phyloP scores from a whole-genome alignment of 2,113 vertebrate species.

The Thalassoma bifasciatum region DNA sequence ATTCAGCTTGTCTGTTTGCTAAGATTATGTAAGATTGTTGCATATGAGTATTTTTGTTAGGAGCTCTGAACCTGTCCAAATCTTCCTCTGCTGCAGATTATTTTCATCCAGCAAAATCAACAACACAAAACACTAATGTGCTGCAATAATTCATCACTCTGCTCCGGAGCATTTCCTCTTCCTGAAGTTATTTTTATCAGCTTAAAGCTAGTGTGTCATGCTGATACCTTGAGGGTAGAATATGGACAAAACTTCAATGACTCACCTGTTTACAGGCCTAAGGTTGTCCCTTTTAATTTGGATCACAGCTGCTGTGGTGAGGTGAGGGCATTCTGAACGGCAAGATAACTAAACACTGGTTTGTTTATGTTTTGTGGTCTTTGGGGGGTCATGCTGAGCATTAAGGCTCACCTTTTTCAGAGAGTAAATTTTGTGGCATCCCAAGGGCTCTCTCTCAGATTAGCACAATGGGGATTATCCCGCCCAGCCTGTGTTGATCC shows the following conservation, averaged over 20 bases:
- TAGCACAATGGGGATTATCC: conserved; percentile 79
- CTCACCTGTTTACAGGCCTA: conserved; percentile 53
- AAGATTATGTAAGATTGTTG: conserved; percentile 31
- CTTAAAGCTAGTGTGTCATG: conserved; percentile 49
- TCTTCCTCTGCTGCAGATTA: conserved; percentile 10
- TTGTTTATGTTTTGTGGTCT: conserved; percentile 56
- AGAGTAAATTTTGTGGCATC: conserved; percentile 62
- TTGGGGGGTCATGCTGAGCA: conserved; percentile 33
- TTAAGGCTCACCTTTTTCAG: conserved; percentile 56
- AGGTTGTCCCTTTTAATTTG: conserved; percentile 68
- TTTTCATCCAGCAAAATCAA: conserved; percentile 27
- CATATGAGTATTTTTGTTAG: conserved; percentile 39
- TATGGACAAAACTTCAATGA: conserved; percentile 61
- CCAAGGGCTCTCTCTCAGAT: conserved; percentile 68
- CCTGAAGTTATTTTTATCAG: conserved; percentile 46
- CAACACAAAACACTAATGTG: conserved; percentile 12
- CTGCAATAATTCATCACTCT: conserved; percentile 21
- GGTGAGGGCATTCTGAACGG: conserved; percentile 55
- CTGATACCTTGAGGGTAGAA: conserved; percentile 54
- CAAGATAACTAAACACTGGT: conserved; percentile 62
- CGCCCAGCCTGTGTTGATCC: conserved; percentile 64
- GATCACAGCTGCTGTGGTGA: conserved; percentile 53
- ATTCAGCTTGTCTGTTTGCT: conserved; percentile 33
- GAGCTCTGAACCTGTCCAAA: conserved; percentile 36
- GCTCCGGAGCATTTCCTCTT: conserved; percentile 29